phyloP scores from a whole-genome alignment of 2,888 invertebrate species.

The Osmoderma eremita region DNA sequence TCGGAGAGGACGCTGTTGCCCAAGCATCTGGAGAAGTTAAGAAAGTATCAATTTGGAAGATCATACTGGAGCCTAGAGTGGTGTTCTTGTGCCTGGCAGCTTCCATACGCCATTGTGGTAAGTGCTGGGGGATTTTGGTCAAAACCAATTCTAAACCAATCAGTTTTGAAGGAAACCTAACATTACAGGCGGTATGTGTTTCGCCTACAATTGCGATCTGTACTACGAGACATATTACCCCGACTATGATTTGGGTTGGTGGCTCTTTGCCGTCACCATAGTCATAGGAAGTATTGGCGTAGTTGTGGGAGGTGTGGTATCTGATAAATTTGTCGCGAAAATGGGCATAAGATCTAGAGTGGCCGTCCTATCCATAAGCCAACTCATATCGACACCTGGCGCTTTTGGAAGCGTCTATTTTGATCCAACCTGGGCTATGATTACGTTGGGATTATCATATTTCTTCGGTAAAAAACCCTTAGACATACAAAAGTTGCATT shows the following conservation, averaged over 20 bases:
- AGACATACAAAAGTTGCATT: too few species aligned
- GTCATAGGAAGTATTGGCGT: constrained; percentile 84
- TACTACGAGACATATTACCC: constrained; percentile 91
- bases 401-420: constrained; percentile 88
- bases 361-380: constrained; percentile 81
- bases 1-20: constrained; percentile 69
- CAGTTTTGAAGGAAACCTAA: not conserved
- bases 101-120: constrained; percentile 87
- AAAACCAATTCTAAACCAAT: too few species aligned
- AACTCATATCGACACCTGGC: constrained; percentile 83
- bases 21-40: constrained; percentile 60
- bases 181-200: constrained; percentile 83
- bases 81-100: constrained; percentile 86
- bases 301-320: constrained; percentile 79
- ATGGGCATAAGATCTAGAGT: constrained; percentile 87
- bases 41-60: constrained; percentile 71
- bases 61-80: constrained; percentile 80
- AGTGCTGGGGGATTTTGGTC: constrained; percentile 42
- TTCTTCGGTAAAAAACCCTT: constrained; percentile 88
- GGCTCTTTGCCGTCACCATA: constrained; percentile 89
- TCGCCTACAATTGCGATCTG: constrained; percentile 90
- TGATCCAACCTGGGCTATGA: constrained; percentile 85
- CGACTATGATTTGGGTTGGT: constrained; percentile 89
- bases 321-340: constrained; percentile 87
- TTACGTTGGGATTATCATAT: constrained; percentile 87